A percentile compares a stretch with the other conserved stretches of the same genome.
Conservation (phyloP, 2,797 vertebrate genomes). For the Myotis planiceps region DNA sequence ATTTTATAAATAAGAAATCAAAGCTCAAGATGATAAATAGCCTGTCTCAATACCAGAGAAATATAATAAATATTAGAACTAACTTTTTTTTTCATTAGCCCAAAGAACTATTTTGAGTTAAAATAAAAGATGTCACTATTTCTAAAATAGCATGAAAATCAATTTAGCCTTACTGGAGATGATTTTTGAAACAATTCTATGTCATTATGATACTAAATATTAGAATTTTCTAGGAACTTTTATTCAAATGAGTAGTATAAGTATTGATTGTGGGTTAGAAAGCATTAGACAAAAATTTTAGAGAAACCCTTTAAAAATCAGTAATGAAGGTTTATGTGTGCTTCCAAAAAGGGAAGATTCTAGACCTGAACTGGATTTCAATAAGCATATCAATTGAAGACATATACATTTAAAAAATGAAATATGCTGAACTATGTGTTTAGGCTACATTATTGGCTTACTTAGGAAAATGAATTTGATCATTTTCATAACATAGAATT, state of each 20-base stretch:
- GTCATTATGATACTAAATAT: constrained; percentile 15
- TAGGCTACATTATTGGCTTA: constrained; percentile 18
- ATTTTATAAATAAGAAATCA: constrained; percentile 35
- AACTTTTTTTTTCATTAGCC: constrained; percentile 9
- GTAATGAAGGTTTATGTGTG: constrained; percentile 1
- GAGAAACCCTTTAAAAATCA: neutral
- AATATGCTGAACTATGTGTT: neutral
- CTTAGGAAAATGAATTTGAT: constrained; percentile 54
- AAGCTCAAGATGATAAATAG: constrained; percentile 14
- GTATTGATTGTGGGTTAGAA: constrained; percentile 47
- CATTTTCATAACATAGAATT: constrained; percentile 46
- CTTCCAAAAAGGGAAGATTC: neutral
- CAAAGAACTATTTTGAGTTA: constrained; percentile 28
- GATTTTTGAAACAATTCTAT: constrained; percentile 48
- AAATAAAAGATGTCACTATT: constrained; percentile 38
- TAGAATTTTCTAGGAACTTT: neutral
- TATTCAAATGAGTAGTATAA: constrained; percentile 34
- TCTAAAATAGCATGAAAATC: constrained; percentile 35
- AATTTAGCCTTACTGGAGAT: neutral
- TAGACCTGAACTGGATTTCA: neutral
- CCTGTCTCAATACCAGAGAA: neutral
- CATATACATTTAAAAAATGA: constrained; percentile 42
- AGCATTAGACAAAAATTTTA: constrained; percentile 36
- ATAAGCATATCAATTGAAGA: neutral
- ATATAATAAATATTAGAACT: neutral